Base-by-base conservation (phyloP, 2,113 vertebrate species). In the Cebus imitator region DNA sequence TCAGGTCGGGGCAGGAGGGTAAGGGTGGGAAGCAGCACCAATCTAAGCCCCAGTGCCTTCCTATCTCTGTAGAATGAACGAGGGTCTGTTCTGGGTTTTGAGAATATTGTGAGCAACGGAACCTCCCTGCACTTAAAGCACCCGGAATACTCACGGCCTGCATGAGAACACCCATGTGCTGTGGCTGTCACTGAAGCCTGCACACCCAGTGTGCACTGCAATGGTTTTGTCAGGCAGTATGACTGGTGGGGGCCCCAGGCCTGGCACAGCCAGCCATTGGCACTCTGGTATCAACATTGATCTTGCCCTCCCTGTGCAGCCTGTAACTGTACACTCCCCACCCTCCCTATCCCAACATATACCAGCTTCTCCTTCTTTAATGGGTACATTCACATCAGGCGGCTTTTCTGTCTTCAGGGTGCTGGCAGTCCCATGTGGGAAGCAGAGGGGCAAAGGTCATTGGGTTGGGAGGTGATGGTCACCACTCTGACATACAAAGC, bases 91-190 rank as follows among this genome's bases (percentile, higher is more conserved):
- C 21, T 2, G 30, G 99, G 99, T 30, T 99, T 99, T 79, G 99
- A 99, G 96, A 68, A 85, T 13, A 98, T 99, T n/a, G 99, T 99
- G 5, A 99, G n/a, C 98, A 94, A 80, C 97, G 2, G 96, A 89
- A 99, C 98, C 3, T 99, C 99, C 0, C 98, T 99, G 91, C 99
- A 99, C 97, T 98, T 99, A 94, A 97, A 99, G 97, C 99, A 99
- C 98, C 98, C 0, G 99, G 98, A 99, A 99, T 1, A 99, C 99
- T 1, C 95, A 99, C 68, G 97, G 99, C 73, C 79, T 99, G 0
- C 7, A 4, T 0, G 87, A 61, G 0, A 97, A 98, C 0, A 89
- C 98, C 70, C 98, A 99, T 78, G 97, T 99, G 0, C 98, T 99
- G 75, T 96, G 99, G 17, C 72, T 99, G 55, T 99, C 99, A 1